Evolutionary conservation across 2,888 invertebrate genomes (phyloP), one percentile per base, ranked within the genome.

Genomic region (Drosophila nigricruria): DNA sequence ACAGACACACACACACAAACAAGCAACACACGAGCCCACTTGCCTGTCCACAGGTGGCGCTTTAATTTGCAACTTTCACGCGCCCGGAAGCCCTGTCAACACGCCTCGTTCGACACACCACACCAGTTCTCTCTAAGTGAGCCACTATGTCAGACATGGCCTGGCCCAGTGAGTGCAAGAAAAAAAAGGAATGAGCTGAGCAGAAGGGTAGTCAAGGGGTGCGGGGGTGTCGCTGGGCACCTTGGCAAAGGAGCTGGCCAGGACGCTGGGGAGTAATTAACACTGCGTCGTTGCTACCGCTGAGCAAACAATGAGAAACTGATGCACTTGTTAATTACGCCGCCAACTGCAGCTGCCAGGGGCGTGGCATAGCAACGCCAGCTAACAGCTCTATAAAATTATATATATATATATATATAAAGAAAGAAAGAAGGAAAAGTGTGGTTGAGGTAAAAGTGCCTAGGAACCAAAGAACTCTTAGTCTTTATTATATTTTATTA

Each of bases 261-360:
- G 20, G 38, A 43, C 81, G 43, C 69, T 67, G 58, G 88, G 73
- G 89, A 89, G 89, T 84, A 84, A 84, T 84, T 84, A 84, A 87
- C 88, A 82, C 89, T 84, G 84, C 84, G 89, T 75, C 84, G 87
- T 57, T 72, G 45, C 70, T 61, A 79, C 49, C 78, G 56, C 71
- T 63, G 70, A 60, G 89, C 76, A 87, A 84, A 87, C 84, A 83
- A 72, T 83, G 74, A 65, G 58, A 53, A 69, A 64, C 79, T 83
- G 86, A 58, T 83, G 72, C 82, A 83, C 84, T 74, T 74, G 74
- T 83, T 83, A 83, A 83, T 83, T 83, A 78, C 75, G 66, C 58
- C 70, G 45, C 57, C 83, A 73, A 66, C 63, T 63, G 64, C 61
- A 62, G 10, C 63, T 38, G 57, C 68, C 45, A 45, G 57, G 62